A percentile compares a stretch with the other conserved stretches of the same genome.
phyloP scores from a whole-genome alignment of 2,888 invertebrate species.

The Augochlorella aurata region DNA sequence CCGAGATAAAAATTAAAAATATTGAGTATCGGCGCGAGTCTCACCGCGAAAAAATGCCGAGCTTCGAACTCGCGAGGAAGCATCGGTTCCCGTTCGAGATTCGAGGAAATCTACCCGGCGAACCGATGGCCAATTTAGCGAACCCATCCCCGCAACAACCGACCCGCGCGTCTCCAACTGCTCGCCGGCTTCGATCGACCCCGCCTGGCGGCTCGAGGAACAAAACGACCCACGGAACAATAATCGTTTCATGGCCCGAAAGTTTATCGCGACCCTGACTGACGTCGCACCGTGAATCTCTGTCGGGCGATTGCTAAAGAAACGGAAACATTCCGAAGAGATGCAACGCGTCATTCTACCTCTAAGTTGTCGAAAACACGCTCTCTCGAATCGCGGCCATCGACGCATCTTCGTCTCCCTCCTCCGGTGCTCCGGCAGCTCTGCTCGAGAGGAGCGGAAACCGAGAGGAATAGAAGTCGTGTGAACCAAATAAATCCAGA shows the following conservation, averaged over 20 bases:
- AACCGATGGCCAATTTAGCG: background rate
- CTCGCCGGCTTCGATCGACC: background rate
- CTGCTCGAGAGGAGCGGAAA: background rate
- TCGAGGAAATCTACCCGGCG: background rate
- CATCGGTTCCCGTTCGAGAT: background rate
- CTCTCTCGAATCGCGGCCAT: background rate
- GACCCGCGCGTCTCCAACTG: too few species aligned
- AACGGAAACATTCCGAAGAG: conserved; percentile 13
- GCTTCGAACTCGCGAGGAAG: background rate
- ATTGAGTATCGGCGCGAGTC: conserved; percentile 18
- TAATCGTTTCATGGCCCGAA: conserved; percentile 63
- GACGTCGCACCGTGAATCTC: conserved; percentile 21
- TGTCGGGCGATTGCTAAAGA: conserved; percentile 43
- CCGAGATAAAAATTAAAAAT: conserved; percentile 52
- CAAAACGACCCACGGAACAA: conserved; percentile 48
- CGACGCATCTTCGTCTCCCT: background rate
- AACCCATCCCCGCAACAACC: too few species aligned
- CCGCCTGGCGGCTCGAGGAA: background rate
- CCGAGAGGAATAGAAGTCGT: background rate
- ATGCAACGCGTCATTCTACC: background rate
- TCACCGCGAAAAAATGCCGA: background rate
- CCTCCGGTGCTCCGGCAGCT: background rate
- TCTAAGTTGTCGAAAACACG: background rate
- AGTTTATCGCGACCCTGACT: conserved; percentile 58
- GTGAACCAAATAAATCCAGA: conserved; percentile 42